Evolutionary conservation across 1,140 invertebrate species (phyloP).

Genomic region (Drosophila ohnishii): DNA sequence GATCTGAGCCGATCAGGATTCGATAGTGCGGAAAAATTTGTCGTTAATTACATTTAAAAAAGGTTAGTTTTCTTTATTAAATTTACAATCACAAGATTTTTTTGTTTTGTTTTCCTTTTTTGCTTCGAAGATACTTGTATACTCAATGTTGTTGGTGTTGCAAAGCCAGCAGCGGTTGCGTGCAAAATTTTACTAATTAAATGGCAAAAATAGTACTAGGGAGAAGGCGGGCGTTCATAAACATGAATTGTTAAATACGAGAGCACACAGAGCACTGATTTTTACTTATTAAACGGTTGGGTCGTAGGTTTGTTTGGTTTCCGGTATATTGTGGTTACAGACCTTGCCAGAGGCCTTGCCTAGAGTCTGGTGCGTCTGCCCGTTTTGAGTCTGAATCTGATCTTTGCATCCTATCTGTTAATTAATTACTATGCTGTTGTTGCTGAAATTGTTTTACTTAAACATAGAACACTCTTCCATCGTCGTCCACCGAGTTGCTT

Average conservation of each 20-base stretch:
- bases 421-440: conserved; percentile 70
- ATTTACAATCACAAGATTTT: conserved; percentile 79
- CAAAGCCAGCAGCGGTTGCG: conserved; percentile 50
- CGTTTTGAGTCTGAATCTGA: conserved; percentile 64
- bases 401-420: conserved; percentile 64
- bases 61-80: conserved; percentile 64
- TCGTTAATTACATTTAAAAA: conserved; percentile 69
- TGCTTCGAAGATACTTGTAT: conserved; percentile 48
- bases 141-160: conserved; percentile 39
- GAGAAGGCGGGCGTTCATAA: conserved; percentile 46
- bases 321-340: conserved; percentile 16
- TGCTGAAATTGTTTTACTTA: conserved; percentile 77
- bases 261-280: conserved; percentile 54
- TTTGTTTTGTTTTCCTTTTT: conserved; percentile 22
- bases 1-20: conserved; percentile 40
- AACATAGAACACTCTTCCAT: conserved; percentile 56
- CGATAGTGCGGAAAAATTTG: conserved; percentile 40
- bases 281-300: conserved; percentile 54
- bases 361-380: conserved; percentile 39
- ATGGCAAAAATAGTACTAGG: conserved; percentile 75
- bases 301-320: conserved; percentile 22
- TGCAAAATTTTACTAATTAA: conserved; percentile 76
- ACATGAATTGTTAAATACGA: conserved; percentile 57
- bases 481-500: conserved; percentile 50
- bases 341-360: conserved; percentile 32